These are phyloP conservation scores for Drosophila burlai DNA, from an alignment of 1,140 invertebrate genomes.

Conservation along the genomic window DNA sequence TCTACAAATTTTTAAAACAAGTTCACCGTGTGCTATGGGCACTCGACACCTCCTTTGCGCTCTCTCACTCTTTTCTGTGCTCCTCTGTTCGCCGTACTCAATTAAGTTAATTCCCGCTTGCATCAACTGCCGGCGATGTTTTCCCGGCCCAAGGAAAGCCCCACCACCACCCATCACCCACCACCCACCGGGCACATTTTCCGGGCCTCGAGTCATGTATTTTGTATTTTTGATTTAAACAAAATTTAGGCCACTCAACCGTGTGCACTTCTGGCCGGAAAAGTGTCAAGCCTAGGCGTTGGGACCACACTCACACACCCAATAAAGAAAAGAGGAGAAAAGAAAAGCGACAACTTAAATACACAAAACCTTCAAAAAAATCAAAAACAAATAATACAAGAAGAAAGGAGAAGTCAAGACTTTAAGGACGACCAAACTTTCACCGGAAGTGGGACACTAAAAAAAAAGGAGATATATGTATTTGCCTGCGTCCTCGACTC, in stretches of 20 bases:
- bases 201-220: constrained; percentile 50
- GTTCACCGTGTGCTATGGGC: background rate
- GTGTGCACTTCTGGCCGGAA: constrained; percentile 62
- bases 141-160: background rate
- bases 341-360: constrained; percentile 16
- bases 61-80: background rate
- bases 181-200: constrained; percentile 15
- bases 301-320: background rate
- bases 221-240: constrained; percentile 74
- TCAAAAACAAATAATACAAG: background rate
- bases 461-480: background rate
- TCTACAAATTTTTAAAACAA: background rate
- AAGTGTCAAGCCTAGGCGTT: constrained; percentile 59
- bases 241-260: constrained; percentile 69
- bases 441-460: constrained; percentile 27
- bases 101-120: constrained; percentile 80
- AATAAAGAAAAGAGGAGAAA: background rate
- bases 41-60: background rate
- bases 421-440: constrained; percentile 36
- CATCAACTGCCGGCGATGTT: constrained; percentile 27
- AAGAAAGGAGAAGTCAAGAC: constrained; percentile 22
- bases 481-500: background rate
- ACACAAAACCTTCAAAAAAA: constrained; percentile 34
- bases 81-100: constrained; percentile 58
- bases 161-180: background rate